Base-by-base conservation (phyloP, 2,888 invertebrate species). In the Exocentrus adspersus region DNA sequence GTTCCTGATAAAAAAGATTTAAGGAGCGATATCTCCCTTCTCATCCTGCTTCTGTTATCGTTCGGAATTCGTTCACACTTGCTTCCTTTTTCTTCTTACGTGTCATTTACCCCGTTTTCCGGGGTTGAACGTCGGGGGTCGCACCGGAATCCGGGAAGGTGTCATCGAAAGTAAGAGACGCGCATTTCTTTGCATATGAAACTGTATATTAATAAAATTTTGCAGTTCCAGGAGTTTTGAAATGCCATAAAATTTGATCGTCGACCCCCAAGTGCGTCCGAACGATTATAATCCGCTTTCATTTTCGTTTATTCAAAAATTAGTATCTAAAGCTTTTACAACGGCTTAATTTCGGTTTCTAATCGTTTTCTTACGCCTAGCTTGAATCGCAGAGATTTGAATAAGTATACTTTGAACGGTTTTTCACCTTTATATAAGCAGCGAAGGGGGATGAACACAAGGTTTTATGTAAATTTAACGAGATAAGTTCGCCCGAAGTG, bases 401-500 rank as follows among this genome's bases (percentile, higher is more conserved):
- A 54, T 54, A n/a, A n/a, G n/a, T n/a, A 54, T 43, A 54, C 37
- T 16, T 53, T 20, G 17, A 43, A 54, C 37, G 24, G 37, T 54
- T 54, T 54, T 54, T 54, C 54, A 54, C 43, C 43, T 54, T 43
- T 54, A 24, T 43, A 43, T 43, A 19, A 12, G 2, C 43, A 7
- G 21, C n/a, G n/a, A n/a, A 54, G 30, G 54, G 54, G 43, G 41
- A 42, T n/a, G 21, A 54, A 41, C 28, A 17, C 54, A 30, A 14
- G 28, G 59, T 59, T 51, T 50, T 51, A 59, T 59, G 59, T 43
- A 59, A 59, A 59, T 59, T 59, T 59, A 59, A 59, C 59, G 59
- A 59, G 59, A 30, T 59, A 59, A 59, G 51, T 59, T 59, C 51
- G 50, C 51, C 43, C 12, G 51, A 59, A 59, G 59, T 59, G 43